phyloP scores from a whole-genome alignment of 1,140 invertebrate species.

The Argopecten irradians region DNA sequence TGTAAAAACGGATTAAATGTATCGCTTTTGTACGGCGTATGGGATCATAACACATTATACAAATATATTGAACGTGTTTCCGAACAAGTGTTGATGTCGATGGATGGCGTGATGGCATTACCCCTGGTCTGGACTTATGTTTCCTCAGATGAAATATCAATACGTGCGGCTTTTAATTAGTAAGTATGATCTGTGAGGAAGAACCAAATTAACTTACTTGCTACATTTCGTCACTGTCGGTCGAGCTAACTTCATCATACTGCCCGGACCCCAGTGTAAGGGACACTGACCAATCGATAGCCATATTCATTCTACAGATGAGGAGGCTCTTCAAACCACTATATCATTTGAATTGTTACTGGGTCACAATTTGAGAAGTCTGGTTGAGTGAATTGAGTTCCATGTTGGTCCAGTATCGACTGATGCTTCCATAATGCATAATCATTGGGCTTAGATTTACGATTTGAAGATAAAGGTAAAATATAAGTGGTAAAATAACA shows the following conservation, averaged over 20 bases:
- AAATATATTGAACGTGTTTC: slow-evolving; percentile 19
- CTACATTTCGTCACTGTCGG: slow-evolving; percentile 5
- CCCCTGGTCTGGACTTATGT: not conserved
- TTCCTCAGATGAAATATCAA: slow-evolving; percentile 2
- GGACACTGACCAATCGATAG: not conserved
- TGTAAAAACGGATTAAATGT: slow-evolving; percentile 1
- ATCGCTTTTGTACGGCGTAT: not conserved
- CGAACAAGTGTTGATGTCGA: not conserved
- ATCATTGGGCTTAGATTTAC: no score
- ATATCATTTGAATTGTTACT: not conserved
- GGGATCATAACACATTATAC: slow-evolving; percentile 21
- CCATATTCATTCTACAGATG: not conserved
- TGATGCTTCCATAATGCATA: no score
- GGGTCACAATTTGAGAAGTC: no score
- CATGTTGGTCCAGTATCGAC: no score
- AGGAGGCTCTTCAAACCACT: not conserved
- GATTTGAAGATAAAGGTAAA: no score
- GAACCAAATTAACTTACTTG: not conserved
- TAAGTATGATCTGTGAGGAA: not conserved
- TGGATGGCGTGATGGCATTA: not conserved
- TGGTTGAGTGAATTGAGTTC: no score
- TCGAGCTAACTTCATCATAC: slow-evolving; percentile 10
- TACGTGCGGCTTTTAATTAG: slow-evolving; percentile 17
- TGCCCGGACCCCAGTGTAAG: not conserved
- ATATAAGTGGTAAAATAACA: no score